phyloP scores from a whole-genome alignment of 1,140 invertebrate species.

The Sogatella furcifera region DNA sequence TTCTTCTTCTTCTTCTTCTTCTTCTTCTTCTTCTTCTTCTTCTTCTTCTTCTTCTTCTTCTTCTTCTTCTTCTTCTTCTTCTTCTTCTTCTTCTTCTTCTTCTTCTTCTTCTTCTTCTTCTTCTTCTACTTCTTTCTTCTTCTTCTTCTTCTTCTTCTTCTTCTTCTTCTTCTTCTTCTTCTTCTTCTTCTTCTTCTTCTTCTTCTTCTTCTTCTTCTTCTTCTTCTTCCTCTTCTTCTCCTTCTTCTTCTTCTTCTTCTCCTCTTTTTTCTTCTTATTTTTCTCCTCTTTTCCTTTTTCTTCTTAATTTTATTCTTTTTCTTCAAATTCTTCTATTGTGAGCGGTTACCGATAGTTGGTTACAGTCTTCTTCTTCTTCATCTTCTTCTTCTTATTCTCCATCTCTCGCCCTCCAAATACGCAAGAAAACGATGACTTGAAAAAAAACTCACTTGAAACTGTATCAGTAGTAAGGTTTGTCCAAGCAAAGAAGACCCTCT shows the following conservation, averaged over 20 bases:
- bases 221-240: neutral
- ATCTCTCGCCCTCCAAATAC: too few relatives aligned
- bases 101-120: neutral
- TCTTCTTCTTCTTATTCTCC: too few relatives aligned
- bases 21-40: conserved; percentile 7
- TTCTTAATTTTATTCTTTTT: too few relatives aligned
- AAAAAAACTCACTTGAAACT: too few relatives aligned
- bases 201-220: neutral
- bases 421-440: too few relatives aligned
- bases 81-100: neutral
- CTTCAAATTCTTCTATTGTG: neutral
- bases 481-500: too few relatives aligned
- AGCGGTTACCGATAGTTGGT: too few relatives aligned
- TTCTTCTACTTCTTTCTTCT: neutral
- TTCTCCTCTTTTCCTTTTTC: too few relatives aligned
- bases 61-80: neutral
- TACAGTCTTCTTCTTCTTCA: too few relatives aligned
- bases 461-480: too few relatives aligned
- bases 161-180: neutral
- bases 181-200: neutral
- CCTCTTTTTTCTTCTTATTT: too few relatives aligned
- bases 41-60: neutral
- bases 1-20: neutral
- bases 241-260: neutral
- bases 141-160: neutral